A percentile compares a stretch with the other conserved stretches of the same genome.
Evolutionary conservation across 2,113 vertebrate species (phyloP).

Genomic region (Chlamydotis undulata): DNA sequence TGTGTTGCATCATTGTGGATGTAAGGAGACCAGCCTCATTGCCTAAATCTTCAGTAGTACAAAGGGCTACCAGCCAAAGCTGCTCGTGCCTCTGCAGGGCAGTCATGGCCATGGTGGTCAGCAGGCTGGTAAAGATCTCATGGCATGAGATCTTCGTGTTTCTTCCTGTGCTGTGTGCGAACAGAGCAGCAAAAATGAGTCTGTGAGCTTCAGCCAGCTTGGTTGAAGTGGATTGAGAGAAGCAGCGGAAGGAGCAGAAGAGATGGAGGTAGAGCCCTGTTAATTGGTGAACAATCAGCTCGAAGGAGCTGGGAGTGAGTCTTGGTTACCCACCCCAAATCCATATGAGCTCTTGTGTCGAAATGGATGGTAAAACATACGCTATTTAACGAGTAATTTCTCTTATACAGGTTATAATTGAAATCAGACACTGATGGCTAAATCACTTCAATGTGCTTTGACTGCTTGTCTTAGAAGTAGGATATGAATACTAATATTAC

Average conservation of each 20-base stretch:
- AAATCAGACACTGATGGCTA: neutral
- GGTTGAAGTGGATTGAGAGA: neutral
- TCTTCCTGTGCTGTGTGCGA: neutral
- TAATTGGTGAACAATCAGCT: neutral
- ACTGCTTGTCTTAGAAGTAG: neutral
- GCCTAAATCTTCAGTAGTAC: neutral
- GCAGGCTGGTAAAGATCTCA: neutral
- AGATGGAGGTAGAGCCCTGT: neutral
- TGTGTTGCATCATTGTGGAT: neutral
- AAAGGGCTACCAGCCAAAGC: neutral
- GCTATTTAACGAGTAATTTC: neutral
- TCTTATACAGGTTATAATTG: neutral
- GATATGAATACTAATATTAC: neutral
- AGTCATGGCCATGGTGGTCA: neutral
- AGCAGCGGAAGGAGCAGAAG: neutral
- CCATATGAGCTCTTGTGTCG: neutral
- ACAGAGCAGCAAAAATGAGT: neutral
- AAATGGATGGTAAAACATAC: neutral
- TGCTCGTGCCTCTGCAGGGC: neutral
- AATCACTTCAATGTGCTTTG: neutral
- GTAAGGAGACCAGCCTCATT: neutral
- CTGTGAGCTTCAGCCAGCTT: neutral
- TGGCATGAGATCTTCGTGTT: neutral
- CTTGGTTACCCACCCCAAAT: neutral
- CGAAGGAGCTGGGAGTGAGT: rapidly evolving